phyloP scores from a whole-genome alignment of 2,797 vertebrate genomes.

The Loriculus beryllinus region DNA sequence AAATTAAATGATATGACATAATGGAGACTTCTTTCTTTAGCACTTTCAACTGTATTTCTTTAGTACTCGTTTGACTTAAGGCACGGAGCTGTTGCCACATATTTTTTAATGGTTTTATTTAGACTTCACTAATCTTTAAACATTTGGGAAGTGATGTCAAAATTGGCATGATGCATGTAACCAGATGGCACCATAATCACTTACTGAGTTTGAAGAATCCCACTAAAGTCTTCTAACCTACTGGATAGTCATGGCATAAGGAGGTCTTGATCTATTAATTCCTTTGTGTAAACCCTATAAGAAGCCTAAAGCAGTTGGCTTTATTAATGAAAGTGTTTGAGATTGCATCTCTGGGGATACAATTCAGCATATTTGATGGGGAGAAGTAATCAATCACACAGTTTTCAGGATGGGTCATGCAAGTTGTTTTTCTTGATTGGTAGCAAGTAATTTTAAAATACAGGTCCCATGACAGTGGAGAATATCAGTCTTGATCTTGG shows the following conservation, averaged over 20 bases:
- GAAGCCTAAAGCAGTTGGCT: not conserved
- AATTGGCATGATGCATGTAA: not conserved
- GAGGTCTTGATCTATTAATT: not conserved
- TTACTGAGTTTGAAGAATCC: not conserved
- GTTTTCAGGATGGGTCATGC: not conserved
- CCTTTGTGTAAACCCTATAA: not conserved
- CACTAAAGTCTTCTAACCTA: not conserved
- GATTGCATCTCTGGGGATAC: not conserved
- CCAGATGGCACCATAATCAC: not conserved
- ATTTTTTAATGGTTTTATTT: not conserved
- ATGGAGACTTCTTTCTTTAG: not conserved
- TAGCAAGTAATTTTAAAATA: not conserved
- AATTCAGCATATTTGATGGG: not conserved
- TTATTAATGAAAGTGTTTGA: not conserved
- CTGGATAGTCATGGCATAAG: not conserved
- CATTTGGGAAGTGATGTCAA: not conserved
- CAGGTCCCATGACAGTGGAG: not conserved
- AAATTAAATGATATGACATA: not conserved
- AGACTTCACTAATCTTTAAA: not conserved
- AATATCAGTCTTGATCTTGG: not conserved
- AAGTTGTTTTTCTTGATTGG: not conserved
- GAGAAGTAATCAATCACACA: not conserved
- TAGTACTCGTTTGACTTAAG: not conserved
- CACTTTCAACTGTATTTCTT: not conserved
- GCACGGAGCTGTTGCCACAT: not conserved